Evolutionary conservation across 2,888 invertebrate species (phyloP).

Genomic region (Invenusta paracnida): DNA sequence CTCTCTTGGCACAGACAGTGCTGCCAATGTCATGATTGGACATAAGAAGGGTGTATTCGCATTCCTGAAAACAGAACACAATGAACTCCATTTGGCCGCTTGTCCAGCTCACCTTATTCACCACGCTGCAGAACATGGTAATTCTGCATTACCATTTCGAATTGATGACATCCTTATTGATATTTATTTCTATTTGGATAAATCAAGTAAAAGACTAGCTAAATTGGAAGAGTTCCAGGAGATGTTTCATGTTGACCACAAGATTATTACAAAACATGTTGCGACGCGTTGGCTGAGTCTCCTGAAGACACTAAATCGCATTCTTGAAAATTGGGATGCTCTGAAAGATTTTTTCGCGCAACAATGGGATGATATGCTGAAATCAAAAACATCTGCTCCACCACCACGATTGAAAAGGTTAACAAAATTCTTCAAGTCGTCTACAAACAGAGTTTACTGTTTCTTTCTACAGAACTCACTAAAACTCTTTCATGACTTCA

Average conservation of each 20-base stretch:
- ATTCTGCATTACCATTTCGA: constrained; percentile 28
- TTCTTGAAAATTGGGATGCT: constrained; percentile 40
- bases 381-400: background rate
- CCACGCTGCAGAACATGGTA: constrained; percentile 45
- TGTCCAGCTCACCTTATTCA: constrained; percentile 46
- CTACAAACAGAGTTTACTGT: constrained; percentile 38
- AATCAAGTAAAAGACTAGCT: constrained; percentile 34
- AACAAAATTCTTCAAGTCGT: constrained; percentile 9
- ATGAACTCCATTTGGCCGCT: constrained; percentile 42
- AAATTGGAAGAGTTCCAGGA: constrained; percentile 39
- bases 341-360: constrained; percentile 38
- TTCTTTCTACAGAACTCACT: constrained; percentile 33
- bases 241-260: background rate
- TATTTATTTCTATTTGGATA: constrained; percentile 38
- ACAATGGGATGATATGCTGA: background rate
- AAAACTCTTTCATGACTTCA: constrained; percentile 38
- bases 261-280: constrained; percentile 36
- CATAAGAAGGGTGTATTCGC: constrained; percentile 44
- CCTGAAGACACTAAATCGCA: constrained; percentile 29
- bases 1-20: constrained; percentile 11
- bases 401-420: background rate
- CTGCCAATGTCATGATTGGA: background rate
- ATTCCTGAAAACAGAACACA: constrained; percentile 44
- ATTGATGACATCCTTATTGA: constrained; percentile 39
- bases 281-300: constrained; percentile 39